These are phyloP conservation scores for Pampus argenteus DNA, from an alignment of 2,797 vertebrate genomes.

Conservation along the genomic window DNA sequence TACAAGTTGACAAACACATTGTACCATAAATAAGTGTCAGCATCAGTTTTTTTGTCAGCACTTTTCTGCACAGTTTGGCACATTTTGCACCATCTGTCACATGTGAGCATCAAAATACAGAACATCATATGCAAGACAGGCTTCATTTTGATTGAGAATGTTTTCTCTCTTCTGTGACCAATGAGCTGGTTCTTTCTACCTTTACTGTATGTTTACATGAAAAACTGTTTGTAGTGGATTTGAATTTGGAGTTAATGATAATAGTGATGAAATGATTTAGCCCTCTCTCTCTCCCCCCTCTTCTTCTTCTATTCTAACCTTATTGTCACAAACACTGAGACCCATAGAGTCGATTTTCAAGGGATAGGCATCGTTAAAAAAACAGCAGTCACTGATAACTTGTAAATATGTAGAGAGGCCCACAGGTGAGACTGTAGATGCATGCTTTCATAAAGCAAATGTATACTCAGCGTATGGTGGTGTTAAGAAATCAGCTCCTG, in stretches of 20 bases:
- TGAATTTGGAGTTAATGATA: conserved; percentile 48
- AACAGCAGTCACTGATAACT: neutral
- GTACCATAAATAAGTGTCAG: conserved; percentile 42
- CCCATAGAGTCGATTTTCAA: too few relatives aligned
- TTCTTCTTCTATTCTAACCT: too few relatives aligned
- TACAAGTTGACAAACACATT: conserved; percentile 52
- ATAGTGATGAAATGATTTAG: neutral
- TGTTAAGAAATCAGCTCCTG: conserved; percentile 13
- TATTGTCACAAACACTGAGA: conserved; percentile 2
- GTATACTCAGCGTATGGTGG: neutral
- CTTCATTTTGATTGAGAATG: conserved; percentile 48
- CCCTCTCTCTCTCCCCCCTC: neutral
- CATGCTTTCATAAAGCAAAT: neutral
- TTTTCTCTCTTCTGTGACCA: conserved; percentile 54
- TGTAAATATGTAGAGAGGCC: neutral
- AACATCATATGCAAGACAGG: conserved; percentile 42
- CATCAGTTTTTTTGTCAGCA: conserved; percentile 40
- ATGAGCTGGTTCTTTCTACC: conserved; percentile 42
- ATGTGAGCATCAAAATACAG: conserved; percentile 52
- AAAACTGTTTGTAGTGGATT: conserved; percentile 50
- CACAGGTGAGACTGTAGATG: conserved; percentile 7
- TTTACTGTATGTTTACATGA: conserved; percentile 46
- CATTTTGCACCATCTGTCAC: conserved; percentile 63
- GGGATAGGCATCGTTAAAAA: neutral
- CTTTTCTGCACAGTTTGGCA: conserved; percentile 52